Conservation (phyloP, 2,113 vertebrate species). For the Meriones unguiculatus region DNA sequence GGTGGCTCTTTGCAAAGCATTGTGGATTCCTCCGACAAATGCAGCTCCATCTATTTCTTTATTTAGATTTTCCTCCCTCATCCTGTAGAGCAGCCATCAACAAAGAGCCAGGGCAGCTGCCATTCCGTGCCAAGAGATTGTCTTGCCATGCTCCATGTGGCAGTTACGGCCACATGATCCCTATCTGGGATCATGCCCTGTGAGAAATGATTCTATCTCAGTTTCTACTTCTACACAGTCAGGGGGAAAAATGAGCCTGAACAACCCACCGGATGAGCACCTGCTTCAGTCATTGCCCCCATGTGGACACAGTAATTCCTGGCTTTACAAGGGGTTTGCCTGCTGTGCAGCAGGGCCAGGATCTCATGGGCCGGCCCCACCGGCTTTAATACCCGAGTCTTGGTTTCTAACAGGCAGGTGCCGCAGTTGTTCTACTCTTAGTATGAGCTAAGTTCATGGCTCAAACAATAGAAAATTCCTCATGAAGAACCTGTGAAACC, state of each 20-base stretch:
- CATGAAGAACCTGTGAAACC: constrained; percentile 36
- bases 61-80: neutral
- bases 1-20: neutral
- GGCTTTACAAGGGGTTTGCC: constrained; percentile 42
- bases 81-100: neutral
- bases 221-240: constrained; percentile 43
- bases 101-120: neutral
- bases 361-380: constrained; percentile 59
- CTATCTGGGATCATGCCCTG: constrained; percentile 43
- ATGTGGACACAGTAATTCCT: constrained; percentile 65
- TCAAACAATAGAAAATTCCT: constrained; percentile 73
- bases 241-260: constrained; percentile 53
- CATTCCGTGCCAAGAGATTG: constrained; percentile 45
- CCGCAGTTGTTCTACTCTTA: constrained; percentile 73
- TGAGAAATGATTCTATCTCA: constrained; percentile 66
- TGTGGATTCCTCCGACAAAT: constrained; percentile 32
- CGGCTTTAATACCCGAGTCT: constrained; percentile 71
- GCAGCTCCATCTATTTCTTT: neutral
- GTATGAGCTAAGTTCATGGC: constrained; percentile 54
- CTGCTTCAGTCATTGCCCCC: constrained; percentile 66
- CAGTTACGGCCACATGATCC: neutral
- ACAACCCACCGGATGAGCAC: constrained; percentile 67
- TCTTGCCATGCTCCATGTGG: constrained; percentile 46
- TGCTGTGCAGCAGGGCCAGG: constrained; percentile 15
- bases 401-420: constrained; percentile 80